These are phyloP conservation scores for Bellardia bayeri DNA, from an alignment of 2,888 invertebrate genomes.

Conservation along the genomic window DNA sequence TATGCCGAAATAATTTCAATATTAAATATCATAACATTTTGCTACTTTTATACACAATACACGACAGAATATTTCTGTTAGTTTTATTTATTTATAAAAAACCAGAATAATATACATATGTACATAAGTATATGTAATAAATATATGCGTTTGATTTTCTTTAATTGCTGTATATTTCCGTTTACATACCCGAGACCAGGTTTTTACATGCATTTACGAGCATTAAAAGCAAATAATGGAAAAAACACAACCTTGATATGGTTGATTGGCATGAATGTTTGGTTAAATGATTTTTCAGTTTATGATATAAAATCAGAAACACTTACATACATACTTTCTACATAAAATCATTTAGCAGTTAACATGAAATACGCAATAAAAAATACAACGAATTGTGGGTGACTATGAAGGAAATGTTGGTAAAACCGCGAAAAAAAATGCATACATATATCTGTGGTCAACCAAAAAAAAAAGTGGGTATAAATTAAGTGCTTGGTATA, in stretches of 20 bases:
- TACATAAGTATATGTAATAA: constrained; percentile 39
- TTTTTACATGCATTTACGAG: constrained; percentile 11
- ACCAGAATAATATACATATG: not conserved
- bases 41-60: not conserved
- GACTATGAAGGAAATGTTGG: constrained; percentile 29
- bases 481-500: not conserved
- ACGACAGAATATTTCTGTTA: not conserved
- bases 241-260: constrained; percentile 44
- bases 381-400: constrained; percentile 24
- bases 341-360: constrained; percentile 18
- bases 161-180: constrained; percentile 60
- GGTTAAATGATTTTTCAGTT: constrained; percentile 61
- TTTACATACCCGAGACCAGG: constrained; percentile 26
- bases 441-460: constrained; percentile 34
- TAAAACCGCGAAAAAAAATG: constrained; percentile 41
- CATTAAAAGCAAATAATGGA: not conserved
- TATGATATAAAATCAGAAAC: constrained; percentile 56
- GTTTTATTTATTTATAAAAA: constrained; percentile 26
- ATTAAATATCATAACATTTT: not conserved
- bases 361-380: constrained; percentile 12
- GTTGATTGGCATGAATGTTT: constrained; percentile 50
- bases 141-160: constrained; percentile 60
- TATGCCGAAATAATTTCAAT: not conserved
- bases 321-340: not conserved
- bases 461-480: not conserved